Evolutionary conservation across 2,797 vertebrate species (phyloP).

Genomic region (Anguilla obscura): DNA sequence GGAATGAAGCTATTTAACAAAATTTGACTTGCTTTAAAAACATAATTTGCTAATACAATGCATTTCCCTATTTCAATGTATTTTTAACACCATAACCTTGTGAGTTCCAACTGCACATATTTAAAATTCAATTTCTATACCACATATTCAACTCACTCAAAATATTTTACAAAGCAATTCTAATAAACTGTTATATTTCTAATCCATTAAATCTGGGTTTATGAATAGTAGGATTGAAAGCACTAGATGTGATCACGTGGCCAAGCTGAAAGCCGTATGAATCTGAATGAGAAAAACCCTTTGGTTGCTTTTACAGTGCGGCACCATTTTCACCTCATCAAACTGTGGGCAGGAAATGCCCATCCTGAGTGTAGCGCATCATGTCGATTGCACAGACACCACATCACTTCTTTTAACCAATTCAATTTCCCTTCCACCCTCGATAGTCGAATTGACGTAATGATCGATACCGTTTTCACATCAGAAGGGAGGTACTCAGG

Average conservation of each 20-base stretch:
- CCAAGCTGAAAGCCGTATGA: neutral
- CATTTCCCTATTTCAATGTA: neutral
- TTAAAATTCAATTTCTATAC: neutral
- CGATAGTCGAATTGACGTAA: neutral
- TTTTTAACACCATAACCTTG: neutral
- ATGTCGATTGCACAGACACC: neutral
- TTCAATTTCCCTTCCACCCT: neutral
- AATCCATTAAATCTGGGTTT: neutral
- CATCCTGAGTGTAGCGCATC: neutral
- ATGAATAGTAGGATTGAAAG: neutral
- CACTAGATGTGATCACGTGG: neutral
- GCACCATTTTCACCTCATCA: neutral
- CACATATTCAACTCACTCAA: neutral
- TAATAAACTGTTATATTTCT: neutral
- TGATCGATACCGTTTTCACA: conserved; percentile 10
- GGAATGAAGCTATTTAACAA: neutral
- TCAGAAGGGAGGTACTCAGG: neutral
- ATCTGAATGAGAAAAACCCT: neutral
- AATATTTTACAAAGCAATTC: neutral
- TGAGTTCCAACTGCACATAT: neutral
- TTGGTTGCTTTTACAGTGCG: neutral
- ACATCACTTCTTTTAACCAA: conserved; percentile 1
- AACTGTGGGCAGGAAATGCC: neutral
- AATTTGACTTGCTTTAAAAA: neutral
- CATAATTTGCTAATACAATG: neutral